Conservation (phyloP, 2,888 invertebrate species). For the Drosophila birchii region DNA sequence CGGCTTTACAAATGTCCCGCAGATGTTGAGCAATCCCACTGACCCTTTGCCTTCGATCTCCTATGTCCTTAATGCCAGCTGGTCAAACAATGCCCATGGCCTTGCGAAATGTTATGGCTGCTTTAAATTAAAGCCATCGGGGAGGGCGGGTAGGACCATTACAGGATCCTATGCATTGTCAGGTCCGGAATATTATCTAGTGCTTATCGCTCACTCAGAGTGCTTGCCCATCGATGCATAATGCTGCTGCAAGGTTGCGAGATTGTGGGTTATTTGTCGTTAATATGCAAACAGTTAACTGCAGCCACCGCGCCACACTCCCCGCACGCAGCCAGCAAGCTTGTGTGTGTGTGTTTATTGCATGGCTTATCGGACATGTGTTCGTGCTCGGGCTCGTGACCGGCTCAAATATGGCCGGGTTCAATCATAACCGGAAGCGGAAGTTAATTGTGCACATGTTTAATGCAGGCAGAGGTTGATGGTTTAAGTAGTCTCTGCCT, state of each 20-base stretch:
- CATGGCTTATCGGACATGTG: conserved; percentile 42
- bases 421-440: conserved; percentile 78
- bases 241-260: conserved; percentile 43
- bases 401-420: conserved; percentile 31
- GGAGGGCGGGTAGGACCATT: background rate
- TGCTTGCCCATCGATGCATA: conserved; percentile 39
- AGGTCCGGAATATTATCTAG: conserved; percentile 63
- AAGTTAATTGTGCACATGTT: conserved; percentile 74
- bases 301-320: conserved; percentile 48
- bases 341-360: conserved; percentile 20
- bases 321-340: background rate
- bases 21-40: conserved; percentile 7
- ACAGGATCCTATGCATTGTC: conserved; percentile 13
- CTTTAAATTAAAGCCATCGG: conserved; percentile 23
- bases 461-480: conserved; percentile 44
- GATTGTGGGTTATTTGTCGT: conserved; percentile 69
- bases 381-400: conserved; percentile 22
- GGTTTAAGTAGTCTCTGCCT: conserved; percentile 42
- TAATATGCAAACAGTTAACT: conserved; percentile 75
- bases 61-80: background rate
- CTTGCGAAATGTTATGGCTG: conserved; percentile 9
- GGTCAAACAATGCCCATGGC: conserved; percentile 7
- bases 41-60: background rate
- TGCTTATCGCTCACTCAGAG: conserved; percentile 63
- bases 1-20: conserved; percentile 1